A percentile compares a stretch with the other conserved stretches of the same genome.
phyloP scores from a whole-genome alignment of 2,113 vertebrate genomes.

The Diphyllodes magnificus region DNA sequence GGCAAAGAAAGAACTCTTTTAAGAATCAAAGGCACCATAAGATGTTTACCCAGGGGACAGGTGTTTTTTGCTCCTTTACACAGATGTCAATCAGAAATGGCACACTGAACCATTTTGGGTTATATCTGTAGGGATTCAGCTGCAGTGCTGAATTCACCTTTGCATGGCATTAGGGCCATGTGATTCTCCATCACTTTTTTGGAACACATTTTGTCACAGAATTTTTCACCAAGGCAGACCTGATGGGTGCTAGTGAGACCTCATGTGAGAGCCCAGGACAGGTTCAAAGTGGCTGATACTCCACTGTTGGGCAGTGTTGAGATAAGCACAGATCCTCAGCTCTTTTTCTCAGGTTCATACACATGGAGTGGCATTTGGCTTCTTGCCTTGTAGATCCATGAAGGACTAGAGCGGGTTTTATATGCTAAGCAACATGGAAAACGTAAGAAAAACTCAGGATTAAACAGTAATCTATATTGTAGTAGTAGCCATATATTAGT shows the following conservation, averaged over 20 bases:
- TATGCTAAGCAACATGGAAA: neutral
- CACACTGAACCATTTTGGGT: neutral
- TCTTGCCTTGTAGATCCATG: neutral
- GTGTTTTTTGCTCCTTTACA: neutral
- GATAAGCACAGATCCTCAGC: neutral
- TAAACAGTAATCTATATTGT: neutral
- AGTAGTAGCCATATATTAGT: neutral
- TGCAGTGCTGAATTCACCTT: neutral
- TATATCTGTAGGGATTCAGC: neutral
- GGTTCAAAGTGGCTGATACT: neutral
- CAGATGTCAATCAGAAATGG: neutral
- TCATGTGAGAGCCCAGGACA: neutral
- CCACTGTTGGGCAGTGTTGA: neutral
- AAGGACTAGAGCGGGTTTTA: neutral
- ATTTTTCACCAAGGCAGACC: neutral
- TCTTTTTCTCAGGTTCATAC: neutral
- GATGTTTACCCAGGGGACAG: neutral
- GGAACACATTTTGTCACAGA: neutral
- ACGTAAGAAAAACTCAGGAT: neutral
- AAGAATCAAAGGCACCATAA: neutral
- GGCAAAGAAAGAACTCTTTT: neutral
- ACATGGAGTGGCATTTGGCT: neutral
- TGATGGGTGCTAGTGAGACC: neutral
- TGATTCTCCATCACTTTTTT: neutral
- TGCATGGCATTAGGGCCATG: rapidly evolving